Conservation (phyloP, 2,888 invertebrate genomes). For the Callyntrura guangdongensis region DNA sequence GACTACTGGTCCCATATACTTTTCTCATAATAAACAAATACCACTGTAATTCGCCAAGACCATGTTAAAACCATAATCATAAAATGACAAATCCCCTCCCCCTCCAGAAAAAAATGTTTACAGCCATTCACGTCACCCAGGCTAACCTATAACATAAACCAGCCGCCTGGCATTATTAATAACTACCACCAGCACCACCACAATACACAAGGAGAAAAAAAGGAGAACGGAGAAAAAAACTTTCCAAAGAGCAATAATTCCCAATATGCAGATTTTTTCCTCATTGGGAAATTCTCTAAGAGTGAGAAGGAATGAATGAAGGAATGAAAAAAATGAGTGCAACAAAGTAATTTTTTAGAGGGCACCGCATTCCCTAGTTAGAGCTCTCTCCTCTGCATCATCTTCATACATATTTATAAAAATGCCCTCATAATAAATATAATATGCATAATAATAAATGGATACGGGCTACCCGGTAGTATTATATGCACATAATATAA, state of each 20-base stretch:
- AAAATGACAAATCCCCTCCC: not conserved
- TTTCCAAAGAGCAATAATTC: conserved; percentile 77
- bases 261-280: conserved; percentile 77
- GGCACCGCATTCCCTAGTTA: conserved; percentile 46
- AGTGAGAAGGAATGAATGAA: conserved; percentile 40
- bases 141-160: conserved; percentile 1
- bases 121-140: not conserved
- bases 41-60: not conserved
- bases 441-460: conserved; percentile 58
- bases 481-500: not conserved
- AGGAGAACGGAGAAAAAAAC: conserved; percentile 42
- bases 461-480: not conserved
- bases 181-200: conserved; percentile 1
- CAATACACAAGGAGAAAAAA: conserved; percentile 16
- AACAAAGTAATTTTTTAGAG: conserved; percentile 77
- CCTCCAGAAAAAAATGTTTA: conserved; percentile 17
- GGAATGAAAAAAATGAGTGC: conserved; percentile 63
- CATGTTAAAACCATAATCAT: conserved; percentile 6
- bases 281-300: conserved; percentile 59
- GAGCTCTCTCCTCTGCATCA: conserved; percentile 28
- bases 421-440: conserved; percentile 58
- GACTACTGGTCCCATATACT: not conserved
- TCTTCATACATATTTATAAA: conserved; percentile 63
- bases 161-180: conserved; percentile 3
- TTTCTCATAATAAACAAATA: conserved; percentile 1